A percentile compares a stretch with the other conserved stretches of the same genome.
Conservation (phyloP, 2,888 invertebrate genomes). For the Idaea aversata region DNA sequence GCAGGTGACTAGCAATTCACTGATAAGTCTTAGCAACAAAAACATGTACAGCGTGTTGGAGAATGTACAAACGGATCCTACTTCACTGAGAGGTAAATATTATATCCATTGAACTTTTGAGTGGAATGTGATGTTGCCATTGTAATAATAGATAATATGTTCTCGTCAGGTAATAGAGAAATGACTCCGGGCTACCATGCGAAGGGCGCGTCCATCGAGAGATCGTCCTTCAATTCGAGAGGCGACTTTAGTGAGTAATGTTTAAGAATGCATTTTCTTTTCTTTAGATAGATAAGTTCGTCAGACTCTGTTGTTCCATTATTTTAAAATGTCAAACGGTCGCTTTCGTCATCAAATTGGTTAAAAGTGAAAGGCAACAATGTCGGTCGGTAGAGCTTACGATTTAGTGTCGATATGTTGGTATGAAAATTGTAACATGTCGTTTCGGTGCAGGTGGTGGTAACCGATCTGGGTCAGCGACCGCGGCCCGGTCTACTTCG, state of each 20-base stretch:
- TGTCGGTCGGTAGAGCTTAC: too few species aligned
- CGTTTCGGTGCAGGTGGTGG: constrained; percentile 32
- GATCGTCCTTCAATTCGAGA: constrained; percentile 71
- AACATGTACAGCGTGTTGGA: constrained; percentile 64
- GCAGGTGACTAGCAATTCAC: constrained; percentile 53
- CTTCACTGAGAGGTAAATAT: constrained; percentile 54
- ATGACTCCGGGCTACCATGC: constrained; percentile 60
- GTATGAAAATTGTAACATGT: background rate
- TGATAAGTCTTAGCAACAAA: constrained; percentile 56
- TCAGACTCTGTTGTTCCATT: too few species aligned
- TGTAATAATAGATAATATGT: background rate
- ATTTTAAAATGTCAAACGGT: too few species aligned
- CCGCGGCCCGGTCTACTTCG: constrained; percentile 53
- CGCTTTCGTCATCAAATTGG: too few species aligned
- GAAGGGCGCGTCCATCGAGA: constrained; percentile 73
- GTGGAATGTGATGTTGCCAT: background rate
- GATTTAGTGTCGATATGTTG: too few species aligned
- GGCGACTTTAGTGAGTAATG: constrained; percentile 62
- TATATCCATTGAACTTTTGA: background rate
- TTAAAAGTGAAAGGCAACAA: too few species aligned
- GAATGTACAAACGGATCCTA: constrained; percentile 59
- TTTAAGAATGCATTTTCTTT: constrained; percentile 1
- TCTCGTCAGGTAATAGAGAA: constrained; percentile 56
- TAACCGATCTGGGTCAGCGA: constrained; percentile 58
- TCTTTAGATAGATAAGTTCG: background rate